Percentiles rank a stretch among this genome's conserved stretches.
Evolutionary conservation across 2,888 invertebrate species (phyloP).

Genomic region (Drosophila silvestris): DNA sequence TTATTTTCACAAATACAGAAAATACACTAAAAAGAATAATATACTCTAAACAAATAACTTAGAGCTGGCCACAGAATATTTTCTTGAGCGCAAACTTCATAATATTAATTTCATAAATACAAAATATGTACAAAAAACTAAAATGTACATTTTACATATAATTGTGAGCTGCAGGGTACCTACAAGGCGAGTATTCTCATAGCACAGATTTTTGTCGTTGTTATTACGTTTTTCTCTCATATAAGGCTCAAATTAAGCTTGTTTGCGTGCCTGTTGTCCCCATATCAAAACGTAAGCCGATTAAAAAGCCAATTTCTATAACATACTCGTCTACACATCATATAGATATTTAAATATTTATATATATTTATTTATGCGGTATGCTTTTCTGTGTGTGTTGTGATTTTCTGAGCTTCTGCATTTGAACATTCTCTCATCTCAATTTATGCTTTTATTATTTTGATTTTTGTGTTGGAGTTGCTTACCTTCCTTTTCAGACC

Average conservation of each 20-base stretch:
- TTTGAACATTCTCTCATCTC: conserved; percentile 56
- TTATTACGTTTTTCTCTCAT: conserved; percentile 57
- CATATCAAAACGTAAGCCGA: conserved; percentile 74
- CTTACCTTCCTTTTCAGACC: background rate
- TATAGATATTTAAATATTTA: conserved; percentile 33
- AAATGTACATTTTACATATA: no score
- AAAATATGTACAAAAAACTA: background rate
- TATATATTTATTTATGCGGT: background rate
- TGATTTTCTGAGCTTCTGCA: conserved; percentile 27
- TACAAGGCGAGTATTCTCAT: background rate
- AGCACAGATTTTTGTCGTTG: conserved; percentile 1
- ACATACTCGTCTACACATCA: conserved; percentile 32
- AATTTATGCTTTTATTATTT: conserved; percentile 63
- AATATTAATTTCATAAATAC: background rate
- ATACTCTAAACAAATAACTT: background rate
- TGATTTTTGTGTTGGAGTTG: conserved; percentile 23
- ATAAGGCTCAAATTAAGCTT: conserved; percentile 69
- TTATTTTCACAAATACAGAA: background rate
- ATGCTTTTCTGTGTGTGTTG: conserved; percentile 17
- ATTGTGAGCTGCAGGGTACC: background rate
- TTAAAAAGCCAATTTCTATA: conserved; percentile 75
- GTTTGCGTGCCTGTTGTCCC: conserved; percentile 63
- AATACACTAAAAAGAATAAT: background rate
- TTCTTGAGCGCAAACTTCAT: no score
- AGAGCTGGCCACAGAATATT: background rate